These are phyloP conservation scores for Columbina picui DNA, from an alignment of 2,113 vertebrate genomes.

Conservation along the genomic window DNA sequence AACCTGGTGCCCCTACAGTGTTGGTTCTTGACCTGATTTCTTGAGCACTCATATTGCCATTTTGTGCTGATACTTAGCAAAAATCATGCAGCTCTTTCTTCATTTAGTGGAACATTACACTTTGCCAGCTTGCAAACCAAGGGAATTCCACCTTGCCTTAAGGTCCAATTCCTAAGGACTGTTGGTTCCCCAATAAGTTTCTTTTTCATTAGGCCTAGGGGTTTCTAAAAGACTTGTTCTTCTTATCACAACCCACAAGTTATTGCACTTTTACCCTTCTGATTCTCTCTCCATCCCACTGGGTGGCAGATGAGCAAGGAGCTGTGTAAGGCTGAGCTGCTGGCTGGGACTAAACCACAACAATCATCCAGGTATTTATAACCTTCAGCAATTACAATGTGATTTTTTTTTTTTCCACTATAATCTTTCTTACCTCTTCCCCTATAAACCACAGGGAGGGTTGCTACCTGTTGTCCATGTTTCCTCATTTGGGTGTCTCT, in stretches of 20 bases:
- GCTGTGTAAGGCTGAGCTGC: not conserved
- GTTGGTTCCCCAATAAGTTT: too few relatives aligned
- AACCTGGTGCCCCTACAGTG: too few relatives aligned
- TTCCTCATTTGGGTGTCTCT: not conserved
- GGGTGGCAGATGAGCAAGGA: not conserved
- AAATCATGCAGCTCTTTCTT: too few relatives aligned
- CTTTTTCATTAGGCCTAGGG: too few relatives aligned
- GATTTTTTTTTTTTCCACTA: not conserved
- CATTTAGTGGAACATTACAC: too few relatives aligned
- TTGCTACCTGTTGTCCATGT: not conserved
- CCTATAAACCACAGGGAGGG: not conserved
- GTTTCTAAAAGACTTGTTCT: too few relatives aligned
- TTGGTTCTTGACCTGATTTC: too few relatives aligned
- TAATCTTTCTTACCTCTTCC: not conserved
- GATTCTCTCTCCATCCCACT: not conserved
- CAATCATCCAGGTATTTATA: not conserved
- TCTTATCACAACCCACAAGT: not conserved
- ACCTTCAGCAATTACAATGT: not conserved
- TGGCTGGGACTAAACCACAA: accelerated
- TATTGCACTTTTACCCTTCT: not conserved
- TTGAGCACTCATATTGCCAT: too few relatives aligned
- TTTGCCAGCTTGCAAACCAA: too few relatives aligned
- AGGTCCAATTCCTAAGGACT: too few relatives aligned
- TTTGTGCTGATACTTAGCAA: too few relatives aligned
- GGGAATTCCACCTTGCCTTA: too few relatives aligned